Percentiles rank a stretch among this genome's conserved stretches.
These are phyloP conservation scores for Idaea straminata DNA, from an alignment of 2,888 invertebrate genomes.

Conservation along the genomic window DNA sequence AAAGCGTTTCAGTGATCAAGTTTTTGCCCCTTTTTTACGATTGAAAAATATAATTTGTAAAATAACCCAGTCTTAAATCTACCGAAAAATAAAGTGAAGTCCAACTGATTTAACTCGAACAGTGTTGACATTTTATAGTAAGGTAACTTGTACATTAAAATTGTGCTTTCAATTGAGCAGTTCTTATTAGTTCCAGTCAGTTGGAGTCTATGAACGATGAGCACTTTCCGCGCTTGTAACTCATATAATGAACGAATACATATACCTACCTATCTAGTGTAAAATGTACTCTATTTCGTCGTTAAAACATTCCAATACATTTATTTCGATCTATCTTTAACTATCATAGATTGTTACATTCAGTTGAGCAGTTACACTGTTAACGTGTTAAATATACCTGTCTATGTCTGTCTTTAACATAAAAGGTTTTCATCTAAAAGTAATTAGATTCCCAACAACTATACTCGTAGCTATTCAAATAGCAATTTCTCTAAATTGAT, in stretches of 20 bases:
- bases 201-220: conserved; percentile 32
- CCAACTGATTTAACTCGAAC: too few relatives aligned
- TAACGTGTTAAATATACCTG: too few relatives aligned
- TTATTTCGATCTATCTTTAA: not conserved
- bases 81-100: too few relatives aligned
- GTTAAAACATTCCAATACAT: not conserved
- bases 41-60: too few relatives aligned
- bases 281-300: not conserved
- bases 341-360: not conserved
- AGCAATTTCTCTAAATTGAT: not conserved
- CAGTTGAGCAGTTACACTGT: too few relatives aligned
- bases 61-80: too few relatives aligned
- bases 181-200: conserved; percentile 34
- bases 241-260: conserved; percentile 30
- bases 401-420: too few relatives aligned
- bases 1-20: too few relatives aligned
- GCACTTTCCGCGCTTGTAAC: conserved; percentile 31
- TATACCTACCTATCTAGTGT: not conserved
- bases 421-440: not conserved
- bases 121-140: conserved; percentile 3
- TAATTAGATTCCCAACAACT: not conserved
- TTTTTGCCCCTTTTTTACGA: too few relatives aligned
- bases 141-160: conserved; percentile 16
- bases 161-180: conserved; percentile 23
- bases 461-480: not conserved